Evolutionary conservation across 1,140 invertebrate genomes (phyloP).

Genomic region (Drosophila navojoa): DNA sequence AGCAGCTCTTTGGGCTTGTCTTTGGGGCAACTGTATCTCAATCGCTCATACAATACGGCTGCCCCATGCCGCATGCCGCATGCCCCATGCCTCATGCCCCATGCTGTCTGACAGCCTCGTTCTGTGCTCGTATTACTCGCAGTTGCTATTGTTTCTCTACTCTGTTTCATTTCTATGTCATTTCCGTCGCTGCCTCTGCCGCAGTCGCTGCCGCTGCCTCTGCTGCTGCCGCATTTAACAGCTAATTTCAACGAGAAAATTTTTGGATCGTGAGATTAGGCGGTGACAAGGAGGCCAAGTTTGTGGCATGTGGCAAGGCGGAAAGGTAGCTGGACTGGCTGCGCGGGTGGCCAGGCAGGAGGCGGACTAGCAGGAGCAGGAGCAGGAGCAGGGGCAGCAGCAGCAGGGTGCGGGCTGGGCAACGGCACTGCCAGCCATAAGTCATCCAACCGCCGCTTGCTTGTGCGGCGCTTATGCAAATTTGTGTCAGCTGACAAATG

Average conservation of each 20-base stretch:
- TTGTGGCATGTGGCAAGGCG: background rate
- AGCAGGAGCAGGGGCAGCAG: background rate
- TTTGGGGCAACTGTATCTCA: constrained; percentile 33
- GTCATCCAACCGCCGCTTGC: constrained; percentile 75
- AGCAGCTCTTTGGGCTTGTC: constrained; percentile 2
- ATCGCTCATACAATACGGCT: constrained; percentile 23
- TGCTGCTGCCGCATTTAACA: constrained; percentile 64
- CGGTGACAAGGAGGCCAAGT: constrained; percentile 41
- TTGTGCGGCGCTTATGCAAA: constrained; percentile 76
- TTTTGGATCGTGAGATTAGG: constrained; percentile 78
- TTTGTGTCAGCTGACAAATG: constrained; percentile 80
- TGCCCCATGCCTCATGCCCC: too few relatives aligned
- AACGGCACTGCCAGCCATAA: constrained; percentile 63
- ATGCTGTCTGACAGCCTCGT: constrained; percentile 1
- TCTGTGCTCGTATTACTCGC: constrained; percentile 31
- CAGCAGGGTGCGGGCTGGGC: background rate
- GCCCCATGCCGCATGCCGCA: too few relatives aligned
- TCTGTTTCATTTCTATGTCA: constrained; percentile 80
- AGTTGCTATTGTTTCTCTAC: constrained; percentile 66
- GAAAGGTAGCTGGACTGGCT: background rate
- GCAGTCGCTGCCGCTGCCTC: constrained; percentile 8
- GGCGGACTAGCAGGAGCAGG: background rate
- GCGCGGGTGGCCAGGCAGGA: too few relatives aligned
- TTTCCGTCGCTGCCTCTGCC: constrained; percentile 51
- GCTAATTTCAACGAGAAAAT: constrained; percentile 76